phyloP scores from a whole-genome alignment of 2,797 vertebrate genomes.

The Anguilla marmorata region DNA sequence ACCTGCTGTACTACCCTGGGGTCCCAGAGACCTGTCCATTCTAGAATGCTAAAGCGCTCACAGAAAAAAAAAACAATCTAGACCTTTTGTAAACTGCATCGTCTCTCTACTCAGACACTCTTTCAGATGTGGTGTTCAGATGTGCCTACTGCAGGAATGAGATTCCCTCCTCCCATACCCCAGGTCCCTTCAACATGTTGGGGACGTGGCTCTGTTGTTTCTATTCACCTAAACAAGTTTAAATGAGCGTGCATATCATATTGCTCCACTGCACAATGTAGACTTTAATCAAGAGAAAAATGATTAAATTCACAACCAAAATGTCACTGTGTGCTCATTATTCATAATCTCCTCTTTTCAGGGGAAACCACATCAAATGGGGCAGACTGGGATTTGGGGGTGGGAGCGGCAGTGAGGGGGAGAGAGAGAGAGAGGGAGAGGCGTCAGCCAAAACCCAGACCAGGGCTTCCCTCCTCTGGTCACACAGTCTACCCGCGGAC shows the following conservation, averaged over 20 bases:
- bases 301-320: neutral
- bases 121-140: neutral
- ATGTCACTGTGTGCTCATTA: neutral
- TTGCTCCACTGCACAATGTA: neutral
- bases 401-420: neutral
- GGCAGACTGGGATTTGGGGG: neutral
- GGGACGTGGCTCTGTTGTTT: neutral
- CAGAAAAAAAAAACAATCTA: neutral
- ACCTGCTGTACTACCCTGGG: neutral
- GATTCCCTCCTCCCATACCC: neutral
- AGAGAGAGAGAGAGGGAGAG: neutral
- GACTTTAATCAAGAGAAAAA: slow-evolving; percentile 3
- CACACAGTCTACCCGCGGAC: slow-evolving; percentile 42
- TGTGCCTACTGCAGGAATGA: neutral
- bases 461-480: slow-evolving; percentile 21
- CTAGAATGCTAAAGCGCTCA: neutral
- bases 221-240: neutral
- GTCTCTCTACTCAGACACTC: neutral
- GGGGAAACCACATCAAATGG: slow-evolving; percentile 11
- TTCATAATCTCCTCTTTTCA: slow-evolving; percentile 16
- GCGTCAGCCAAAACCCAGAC: neutral
- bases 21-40: neutral
- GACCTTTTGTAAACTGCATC: neutral
- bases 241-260: neutral
- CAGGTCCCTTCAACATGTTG: neutral